Evolutionary conservation across 2,797 vertebrate species (phyloP).

Genomic region (Australoheros facetus): DNA sequence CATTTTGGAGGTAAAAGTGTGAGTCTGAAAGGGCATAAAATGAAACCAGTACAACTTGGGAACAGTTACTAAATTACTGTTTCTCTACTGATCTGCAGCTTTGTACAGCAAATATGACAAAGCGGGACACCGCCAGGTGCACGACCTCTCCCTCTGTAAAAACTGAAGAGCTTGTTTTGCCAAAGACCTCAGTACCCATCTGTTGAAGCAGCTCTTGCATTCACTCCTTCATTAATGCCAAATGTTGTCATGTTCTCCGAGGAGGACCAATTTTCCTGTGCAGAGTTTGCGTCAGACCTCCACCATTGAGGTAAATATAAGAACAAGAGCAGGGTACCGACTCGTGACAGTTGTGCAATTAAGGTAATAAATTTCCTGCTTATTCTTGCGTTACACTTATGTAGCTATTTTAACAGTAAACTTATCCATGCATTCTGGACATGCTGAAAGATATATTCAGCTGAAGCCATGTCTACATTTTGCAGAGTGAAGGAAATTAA

Average conservation of each 20-base stretch:
- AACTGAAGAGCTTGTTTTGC: constrained; percentile 26
- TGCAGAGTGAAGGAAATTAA: constrained; percentile 7
- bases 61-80: neutral
- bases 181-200: constrained; percentile 29
- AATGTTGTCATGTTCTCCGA: constrained; percentile 5
- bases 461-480: constrained; percentile 14
- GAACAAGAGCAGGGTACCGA: neutral
- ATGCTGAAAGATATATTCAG: constrained; percentile 28
- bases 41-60: neutral
- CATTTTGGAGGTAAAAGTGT: neutral
- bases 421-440: constrained; percentile 6
- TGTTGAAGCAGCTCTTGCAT: constrained; percentile 39
- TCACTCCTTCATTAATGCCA: constrained; percentile 21
- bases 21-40: neutral
- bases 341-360: constrained; percentile 57
- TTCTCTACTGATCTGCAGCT: neutral
- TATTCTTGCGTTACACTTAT: constrained; percentile 40
- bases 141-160: constrained; percentile 1
- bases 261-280: constrained; percentile 1
- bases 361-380: constrained; percentile 50
- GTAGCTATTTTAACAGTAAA: constrained; percentile 26
- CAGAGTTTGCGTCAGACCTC: constrained; percentile 30
- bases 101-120: neutral
- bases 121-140: constrained; percentile 22
- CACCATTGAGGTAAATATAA: constrained; percentile 17